Percentiles rank a stretch among this genome's conserved stretches.
These are phyloP conservation scores for Torymus tubicola DNA, from an alignment of 2,888 invertebrate genomes.

Conservation along the genomic window DNA sequence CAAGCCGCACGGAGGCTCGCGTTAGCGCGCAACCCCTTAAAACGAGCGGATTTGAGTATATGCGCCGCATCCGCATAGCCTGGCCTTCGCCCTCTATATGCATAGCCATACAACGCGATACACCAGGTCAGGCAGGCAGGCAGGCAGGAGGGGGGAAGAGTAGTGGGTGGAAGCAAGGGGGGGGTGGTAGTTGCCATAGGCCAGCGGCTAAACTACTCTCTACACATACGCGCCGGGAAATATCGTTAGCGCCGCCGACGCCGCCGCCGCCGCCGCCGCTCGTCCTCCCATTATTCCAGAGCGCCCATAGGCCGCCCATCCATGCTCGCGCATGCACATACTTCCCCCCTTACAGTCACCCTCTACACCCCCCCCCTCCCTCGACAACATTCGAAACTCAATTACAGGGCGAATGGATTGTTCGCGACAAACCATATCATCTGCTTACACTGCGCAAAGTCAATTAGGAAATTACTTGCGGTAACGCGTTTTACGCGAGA, in stretches of 20 bases:
- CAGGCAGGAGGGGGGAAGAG: too few relatives aligned
- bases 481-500: slow-evolving; percentile 21
- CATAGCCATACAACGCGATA: too few relatives aligned
- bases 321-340: not conserved
- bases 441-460: slow-evolving; percentile 54
- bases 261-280: slow-evolving; percentile 3
- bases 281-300: slow-evolving; percentile 24
- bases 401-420: slow-evolving; percentile 56
- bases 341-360: not conserved
- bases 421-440: slow-evolving; percentile 58
- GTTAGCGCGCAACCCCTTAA: slow-evolving; percentile 20
- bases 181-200: not conserved
- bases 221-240: slow-evolving; percentile 2
- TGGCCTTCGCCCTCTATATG: not conserved
- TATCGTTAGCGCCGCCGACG: slow-evolving; percentile 15
- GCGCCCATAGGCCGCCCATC: not conserved
- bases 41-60: slow-evolving; percentile 2
- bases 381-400: slow-evolving; percentile 55
- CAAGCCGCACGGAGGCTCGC: not conserved
- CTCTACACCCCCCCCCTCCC: not conserved
- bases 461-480: slow-evolving; percentile 52
- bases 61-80: not conserved
- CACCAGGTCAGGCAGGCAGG: too few relatives aligned
- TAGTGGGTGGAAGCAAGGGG: not conserved
- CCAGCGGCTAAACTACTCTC: not conserved